Evolutionary conservation across 2,113 vertebrate species (phyloP).

Genomic region (Ondatra zibethicus): DNA sequence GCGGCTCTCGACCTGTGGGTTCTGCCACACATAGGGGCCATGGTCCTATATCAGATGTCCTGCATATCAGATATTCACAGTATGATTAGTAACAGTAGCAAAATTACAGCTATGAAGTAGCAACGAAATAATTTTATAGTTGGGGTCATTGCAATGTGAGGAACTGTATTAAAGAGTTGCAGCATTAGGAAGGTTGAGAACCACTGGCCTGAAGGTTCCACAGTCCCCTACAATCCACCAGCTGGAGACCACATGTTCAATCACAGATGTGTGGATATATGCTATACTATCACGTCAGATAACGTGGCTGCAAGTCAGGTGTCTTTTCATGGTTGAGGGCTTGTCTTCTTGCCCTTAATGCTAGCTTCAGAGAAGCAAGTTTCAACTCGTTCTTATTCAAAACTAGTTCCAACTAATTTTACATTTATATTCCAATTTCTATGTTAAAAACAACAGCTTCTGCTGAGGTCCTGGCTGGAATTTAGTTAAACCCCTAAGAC

Average conservation of each 20-base stretch:
- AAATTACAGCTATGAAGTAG: neutral
- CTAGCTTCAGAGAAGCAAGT: neutral
- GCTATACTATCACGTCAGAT: neutral
- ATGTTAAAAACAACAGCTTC: neutral
- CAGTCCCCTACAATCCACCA: neutral
- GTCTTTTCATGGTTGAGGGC: neutral
- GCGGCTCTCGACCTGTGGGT: neutral
- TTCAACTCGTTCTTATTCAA: constrained; percentile 6
- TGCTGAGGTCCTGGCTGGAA: neutral
- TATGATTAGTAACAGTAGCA: neutral
- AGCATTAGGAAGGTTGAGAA: neutral
- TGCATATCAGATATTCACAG: neutral
- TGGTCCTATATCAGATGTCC: neutral
- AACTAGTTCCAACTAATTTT: neutral
- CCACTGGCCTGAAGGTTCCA: neutral
- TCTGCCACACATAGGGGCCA: neutral
- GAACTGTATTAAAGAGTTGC: neutral
- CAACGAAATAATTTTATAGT: neutral
- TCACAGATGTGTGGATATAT: neutral
- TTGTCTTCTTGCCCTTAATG: neutral
- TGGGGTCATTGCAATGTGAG: neutral
- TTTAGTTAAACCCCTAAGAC: neutral
- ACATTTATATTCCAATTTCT: neutral
- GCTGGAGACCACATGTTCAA: neutral
- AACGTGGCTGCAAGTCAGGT: neutral